phyloP scores from a whole-genome alignment of 2,113 vertebrate species.

The Oceanites oceanicus region DNA sequence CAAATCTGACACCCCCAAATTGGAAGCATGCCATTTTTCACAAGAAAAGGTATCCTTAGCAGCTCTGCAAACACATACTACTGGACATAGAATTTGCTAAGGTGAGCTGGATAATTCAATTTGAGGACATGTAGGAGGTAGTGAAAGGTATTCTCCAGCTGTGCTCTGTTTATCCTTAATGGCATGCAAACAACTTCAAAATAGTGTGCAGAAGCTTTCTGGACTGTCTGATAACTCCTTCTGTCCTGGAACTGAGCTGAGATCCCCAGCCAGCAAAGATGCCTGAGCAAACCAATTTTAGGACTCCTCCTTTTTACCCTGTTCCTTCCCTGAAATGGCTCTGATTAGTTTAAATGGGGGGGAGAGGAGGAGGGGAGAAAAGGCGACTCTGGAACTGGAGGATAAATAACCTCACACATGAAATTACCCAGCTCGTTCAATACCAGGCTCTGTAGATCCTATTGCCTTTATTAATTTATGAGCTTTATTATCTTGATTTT shows the following conservation, averaged over 20 bases:
- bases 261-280: background rate
- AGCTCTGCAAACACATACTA: background rate
- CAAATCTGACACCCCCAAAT: background rate
- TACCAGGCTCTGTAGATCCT: background rate
- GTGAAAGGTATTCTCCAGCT: background rate
- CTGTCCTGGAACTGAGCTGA: background rate
- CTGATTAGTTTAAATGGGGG: background rate
- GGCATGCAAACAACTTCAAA: background rate
- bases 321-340: background rate
- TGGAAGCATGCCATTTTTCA: accelerated
- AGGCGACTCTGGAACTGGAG: background rate
- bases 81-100: background rate
- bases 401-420: constrained; percentile 1
- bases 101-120: background rate
- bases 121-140: background rate
- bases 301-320: background rate
- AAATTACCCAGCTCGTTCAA: constrained; percentile 4
- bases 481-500: constrained; percentile 52
- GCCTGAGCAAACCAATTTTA: background rate
- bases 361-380: background rate
- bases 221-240: background rate
- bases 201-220: background rate
- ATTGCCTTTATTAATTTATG: constrained; percentile 39
- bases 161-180: background rate
- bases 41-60: background rate